phyloP scores from a whole-genome alignment of 2,888 invertebrate species.

The Dasysyrphus tricinctus region DNA sequence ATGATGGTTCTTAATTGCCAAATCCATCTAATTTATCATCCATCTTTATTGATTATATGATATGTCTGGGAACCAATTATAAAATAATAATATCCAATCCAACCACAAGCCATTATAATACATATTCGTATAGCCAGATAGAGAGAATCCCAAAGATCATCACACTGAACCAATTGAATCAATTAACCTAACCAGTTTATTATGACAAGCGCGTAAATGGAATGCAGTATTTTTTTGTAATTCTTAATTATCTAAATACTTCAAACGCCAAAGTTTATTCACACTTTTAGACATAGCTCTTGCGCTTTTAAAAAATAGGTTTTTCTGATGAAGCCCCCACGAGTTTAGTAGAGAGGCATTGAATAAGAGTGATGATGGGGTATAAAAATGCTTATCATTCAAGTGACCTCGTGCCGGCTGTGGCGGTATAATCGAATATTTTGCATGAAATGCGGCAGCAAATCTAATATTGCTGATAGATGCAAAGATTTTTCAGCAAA shows the following conservation, averaged over 20 bases:
- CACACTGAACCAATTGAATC: conserved; percentile 70
- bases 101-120: neutral
- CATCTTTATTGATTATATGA: conserved; percentile 59
- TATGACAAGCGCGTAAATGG: conserved; percentile 44
- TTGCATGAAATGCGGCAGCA: conserved; percentile 14
- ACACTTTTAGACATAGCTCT: conserved; percentile 4
- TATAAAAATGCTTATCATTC: conserved; percentile 37
- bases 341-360: neutral
- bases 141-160: conserved; percentile 57
- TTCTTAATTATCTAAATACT: conserved; percentile 8
- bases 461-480: conserved; percentile 42
- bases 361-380: neutral
- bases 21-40: conserved; percentile 71
- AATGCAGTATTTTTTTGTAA: conserved; percentile 5
- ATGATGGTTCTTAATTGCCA: conserved; percentile 63
- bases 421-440: neutral
- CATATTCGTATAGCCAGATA: neutral
- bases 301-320: neutral
- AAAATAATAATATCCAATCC: conserved; percentile 37
- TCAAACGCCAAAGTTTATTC: conserved; percentile 32
- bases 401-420: conserved; percentile 26
- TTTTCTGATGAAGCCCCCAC: neutral
- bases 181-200: conserved; percentile 59
- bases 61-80: conserved; percentile 73
- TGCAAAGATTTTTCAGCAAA: conserved; percentile 44